These are phyloP conservation scores for Polyergus mexicanus DNA, from an alignment of 1,140 invertebrate genomes.

Conservation along the genomic window DNA sequence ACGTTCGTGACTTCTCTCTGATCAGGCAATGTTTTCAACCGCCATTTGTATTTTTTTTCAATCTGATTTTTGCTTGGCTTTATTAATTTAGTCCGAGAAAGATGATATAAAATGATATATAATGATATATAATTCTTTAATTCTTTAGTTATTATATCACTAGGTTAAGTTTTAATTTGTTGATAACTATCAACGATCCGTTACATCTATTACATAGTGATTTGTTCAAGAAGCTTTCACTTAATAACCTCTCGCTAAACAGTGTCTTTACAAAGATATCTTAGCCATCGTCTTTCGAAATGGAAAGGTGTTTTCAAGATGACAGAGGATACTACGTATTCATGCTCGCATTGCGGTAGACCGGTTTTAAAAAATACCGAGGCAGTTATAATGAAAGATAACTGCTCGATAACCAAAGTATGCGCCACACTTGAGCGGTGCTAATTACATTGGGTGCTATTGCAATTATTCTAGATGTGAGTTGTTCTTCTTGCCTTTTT, in stretches of 20 bases:
- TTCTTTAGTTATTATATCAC: not conserved
- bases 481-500: conserved; percentile 24
- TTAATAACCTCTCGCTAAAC: conserved; percentile 25
- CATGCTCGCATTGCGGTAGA: conserved; percentile 35
- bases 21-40: conserved; percentile 68
- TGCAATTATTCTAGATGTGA: conserved; percentile 45
- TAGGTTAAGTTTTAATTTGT: not conserved
- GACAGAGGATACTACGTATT: conserved; percentile 25
- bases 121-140: not conserved
- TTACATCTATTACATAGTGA: not conserved
- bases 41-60: conserved; percentile 23
- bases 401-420: conserved; percentile 64
- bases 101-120: not conserved
- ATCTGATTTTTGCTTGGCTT: not conserved
- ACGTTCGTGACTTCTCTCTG: conserved; percentile 72
- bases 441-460: conserved; percentile 53
- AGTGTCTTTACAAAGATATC: conserved; percentile 10
- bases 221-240: conserved; percentile 4
- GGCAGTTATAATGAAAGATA: conserved; percentile 68
- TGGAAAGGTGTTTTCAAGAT: conserved; percentile 44
- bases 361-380: conserved; percentile 64
- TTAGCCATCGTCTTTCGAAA: not conserved
- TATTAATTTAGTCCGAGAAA: not conserved
- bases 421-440: conserved; percentile 48
- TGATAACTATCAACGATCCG: conserved; percentile 9